Evolutionary conservation across 2,888 invertebrate species (phyloP).

Genomic region (Steinernema scapterisci): DNA sequence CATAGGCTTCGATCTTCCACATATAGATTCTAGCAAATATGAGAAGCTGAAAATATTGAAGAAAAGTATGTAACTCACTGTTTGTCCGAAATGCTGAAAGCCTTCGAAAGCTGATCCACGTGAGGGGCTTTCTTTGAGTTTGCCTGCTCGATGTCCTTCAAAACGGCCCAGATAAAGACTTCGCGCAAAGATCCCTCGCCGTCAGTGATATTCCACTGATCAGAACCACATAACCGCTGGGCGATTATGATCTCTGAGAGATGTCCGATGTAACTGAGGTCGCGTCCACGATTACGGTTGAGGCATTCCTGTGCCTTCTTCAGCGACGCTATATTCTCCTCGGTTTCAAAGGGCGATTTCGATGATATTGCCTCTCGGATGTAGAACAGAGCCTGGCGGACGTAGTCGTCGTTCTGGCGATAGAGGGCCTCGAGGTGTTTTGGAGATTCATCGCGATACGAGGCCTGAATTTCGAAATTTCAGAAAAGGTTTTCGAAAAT

Average conservation of each 20-base stretch:
- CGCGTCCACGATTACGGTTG: not conserved
- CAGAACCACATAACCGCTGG: conserved; percentile 6
- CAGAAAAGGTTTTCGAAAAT: too few species aligned
- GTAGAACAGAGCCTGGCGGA: conserved; percentile 44
- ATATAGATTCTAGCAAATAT: conserved; percentile 32
- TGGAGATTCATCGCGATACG: conserved; percentile 41
- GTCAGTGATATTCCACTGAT: not conserved
- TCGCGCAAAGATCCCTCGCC: conserved; percentile 43
- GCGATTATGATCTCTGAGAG: conserved; percentile 34
- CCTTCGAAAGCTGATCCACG: conserved; percentile 41
- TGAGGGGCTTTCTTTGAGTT: conserved; percentile 31
- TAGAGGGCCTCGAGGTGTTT: conserved; percentile 44
- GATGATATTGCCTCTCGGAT: conserved; percentile 35
- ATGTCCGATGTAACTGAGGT: not conserved
- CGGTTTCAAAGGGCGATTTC: conserved; percentile 41
- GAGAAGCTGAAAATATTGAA: not conserved
- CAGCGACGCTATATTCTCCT: conserved; percentile 39
- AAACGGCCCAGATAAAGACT: conserved; percentile 45
- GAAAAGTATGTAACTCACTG: conserved; percentile 33
- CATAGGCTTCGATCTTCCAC: conserved; percentile 44
- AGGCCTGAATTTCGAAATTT: not conserved
- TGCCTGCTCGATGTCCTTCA: conserved; percentile 21
- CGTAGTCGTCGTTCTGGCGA: conserved; percentile 46
- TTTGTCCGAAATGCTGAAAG: conserved; percentile 43
- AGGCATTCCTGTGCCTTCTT: conserved; percentile 43